Evolutionary conservation across 2,113 vertebrate genomes (phyloP), one percentile per base, ranked within the genome.

Genomic region (Zapus hudsonius): DNA sequence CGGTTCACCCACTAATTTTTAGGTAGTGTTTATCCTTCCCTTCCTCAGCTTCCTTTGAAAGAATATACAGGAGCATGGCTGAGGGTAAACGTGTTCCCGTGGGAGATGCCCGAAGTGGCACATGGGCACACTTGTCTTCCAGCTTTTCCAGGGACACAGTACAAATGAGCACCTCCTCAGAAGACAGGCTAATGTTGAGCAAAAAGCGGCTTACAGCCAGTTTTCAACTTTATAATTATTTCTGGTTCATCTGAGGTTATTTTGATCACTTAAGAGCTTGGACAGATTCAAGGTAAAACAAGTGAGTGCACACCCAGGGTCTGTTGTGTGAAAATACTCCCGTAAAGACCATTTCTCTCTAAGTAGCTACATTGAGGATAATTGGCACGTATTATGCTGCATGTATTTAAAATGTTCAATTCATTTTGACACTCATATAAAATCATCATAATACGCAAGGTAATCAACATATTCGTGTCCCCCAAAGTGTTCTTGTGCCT

Each of bases 151-250:
- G 76, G 27, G 72, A 52, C 5, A 25, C 20, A 44, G n/a, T 69
- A 31, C 92, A 69, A 95, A 84, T 69, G 33, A 47, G 7, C 70
- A 73, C 13, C 74, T 79, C 40, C 59, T 67, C 47, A 76, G 80
- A 91, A 94, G 91, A 59, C 66, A 63, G 36, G 76, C 95, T 82
- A 27, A 31, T 83, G 93, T 87, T 72, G 79, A 90, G 10, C 69
- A 73, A 57, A 47, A 89, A 63, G 52, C 70, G 63, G 36, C 70
- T 69, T 59, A 59, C 64, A 73, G 40, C 64, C 73, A 93, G 73
- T 8, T 91, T 93, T 95, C n/a, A 80, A 19, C 19, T 85, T 89
- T 81, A 27, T 86, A 80, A 38, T 74, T 83, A 81, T 73, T 94
- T 73, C 16, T 75, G 15, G 38, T 85, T 91, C 52, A 84, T 27